Evolutionary conservation across 1,140 invertebrate genomes (phyloP).

Genomic region (Lysiphlebus fabarum): DNA sequence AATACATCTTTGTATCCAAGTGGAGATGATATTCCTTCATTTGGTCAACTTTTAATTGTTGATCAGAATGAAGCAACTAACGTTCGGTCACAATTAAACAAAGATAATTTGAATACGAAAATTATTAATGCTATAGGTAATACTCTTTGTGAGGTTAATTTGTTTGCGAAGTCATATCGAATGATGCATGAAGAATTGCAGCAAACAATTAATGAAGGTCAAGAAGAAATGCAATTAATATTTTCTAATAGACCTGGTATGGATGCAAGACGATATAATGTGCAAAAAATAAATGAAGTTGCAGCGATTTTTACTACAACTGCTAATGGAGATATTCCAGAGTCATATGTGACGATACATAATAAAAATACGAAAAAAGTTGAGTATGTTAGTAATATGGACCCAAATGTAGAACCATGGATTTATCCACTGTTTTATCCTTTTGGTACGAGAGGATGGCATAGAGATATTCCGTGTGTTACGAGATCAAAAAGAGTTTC

Average conservation of each 20-base stretch:
- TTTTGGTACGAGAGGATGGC: slow-evolving; percentile 8
- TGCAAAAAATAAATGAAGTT: background rate
- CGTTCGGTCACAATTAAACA: background rate
- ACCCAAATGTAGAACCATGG: slow-evolving; percentile 13
- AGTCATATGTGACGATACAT: background rate
- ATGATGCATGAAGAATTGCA: slow-evolving; percentile 15
- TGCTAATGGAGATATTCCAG: slow-evolving; percentile 10
- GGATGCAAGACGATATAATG: slow-evolving; percentile 4
- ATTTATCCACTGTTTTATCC: slow-evolving; percentile 13
- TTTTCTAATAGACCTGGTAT: background rate
- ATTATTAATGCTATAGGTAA: slow-evolving; percentile 9
- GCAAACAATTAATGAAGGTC: background rate
- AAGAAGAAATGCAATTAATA: slow-evolving; percentile 5
- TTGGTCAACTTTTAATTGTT: slow-evolving; percentile 23
- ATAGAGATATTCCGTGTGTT: background rate
- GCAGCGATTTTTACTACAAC: slow-evolving; percentile 3
- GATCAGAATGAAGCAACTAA: slow-evolving; percentile 17
- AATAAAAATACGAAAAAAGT: slow-evolving; percentile 14
- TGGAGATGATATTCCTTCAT: slow-evolving; percentile 10
- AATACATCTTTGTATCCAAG: slow-evolving; percentile 11
- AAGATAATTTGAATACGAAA: background rate
- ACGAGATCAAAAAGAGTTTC: background rate
- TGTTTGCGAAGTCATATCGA: slow-evolving; percentile 13
- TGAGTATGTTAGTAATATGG: background rate
- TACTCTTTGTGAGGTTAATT: slow-evolving; percentile 14